Conservation (phyloP, 2,113 vertebrate genomes). For the Micronycteris hirsuta region DNA sequence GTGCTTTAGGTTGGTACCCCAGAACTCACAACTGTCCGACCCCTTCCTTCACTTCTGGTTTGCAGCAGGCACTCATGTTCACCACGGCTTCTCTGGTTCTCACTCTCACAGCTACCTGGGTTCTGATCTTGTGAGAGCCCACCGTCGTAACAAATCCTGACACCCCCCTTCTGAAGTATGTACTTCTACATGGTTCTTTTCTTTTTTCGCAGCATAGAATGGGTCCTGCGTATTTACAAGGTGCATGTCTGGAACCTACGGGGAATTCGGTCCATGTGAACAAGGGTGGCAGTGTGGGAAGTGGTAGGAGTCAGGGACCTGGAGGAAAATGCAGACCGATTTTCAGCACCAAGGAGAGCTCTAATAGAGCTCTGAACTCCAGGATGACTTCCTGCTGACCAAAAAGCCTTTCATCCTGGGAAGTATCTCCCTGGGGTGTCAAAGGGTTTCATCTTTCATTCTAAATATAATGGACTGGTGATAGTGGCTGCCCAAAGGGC, state of each 20-base stretch:
- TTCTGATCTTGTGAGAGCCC: not conserved
- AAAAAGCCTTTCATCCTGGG: not conserved
- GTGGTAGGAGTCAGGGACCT: not conserved
- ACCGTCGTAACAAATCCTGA: not conserved
- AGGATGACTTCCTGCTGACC: not conserved
- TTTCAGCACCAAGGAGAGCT: conserved; percentile 75
- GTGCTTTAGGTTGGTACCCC: not conserved
- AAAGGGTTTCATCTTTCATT: not conserved
- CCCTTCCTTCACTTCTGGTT: not conserved
- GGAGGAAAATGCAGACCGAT: not conserved
- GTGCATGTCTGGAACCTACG: not conserved
- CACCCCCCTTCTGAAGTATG: not conserved
- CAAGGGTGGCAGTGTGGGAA: not conserved
- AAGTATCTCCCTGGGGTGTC: not conserved
- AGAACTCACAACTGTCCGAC: not conserved
- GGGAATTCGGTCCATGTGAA: not conserved
- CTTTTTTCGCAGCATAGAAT: not conserved
- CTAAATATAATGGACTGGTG: not conserved
- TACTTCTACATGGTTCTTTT: not conserved
- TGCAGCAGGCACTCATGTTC: not conserved
- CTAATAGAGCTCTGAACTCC: not conserved
- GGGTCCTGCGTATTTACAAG: not conserved
- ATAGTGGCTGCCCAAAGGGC: not conserved
- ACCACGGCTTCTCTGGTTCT: not conserved
- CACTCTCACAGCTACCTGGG: not conserved